phyloP scores from a whole-genome alignment of 1,140 invertebrate species.

The Trichogramma pretiosum region DNA sequence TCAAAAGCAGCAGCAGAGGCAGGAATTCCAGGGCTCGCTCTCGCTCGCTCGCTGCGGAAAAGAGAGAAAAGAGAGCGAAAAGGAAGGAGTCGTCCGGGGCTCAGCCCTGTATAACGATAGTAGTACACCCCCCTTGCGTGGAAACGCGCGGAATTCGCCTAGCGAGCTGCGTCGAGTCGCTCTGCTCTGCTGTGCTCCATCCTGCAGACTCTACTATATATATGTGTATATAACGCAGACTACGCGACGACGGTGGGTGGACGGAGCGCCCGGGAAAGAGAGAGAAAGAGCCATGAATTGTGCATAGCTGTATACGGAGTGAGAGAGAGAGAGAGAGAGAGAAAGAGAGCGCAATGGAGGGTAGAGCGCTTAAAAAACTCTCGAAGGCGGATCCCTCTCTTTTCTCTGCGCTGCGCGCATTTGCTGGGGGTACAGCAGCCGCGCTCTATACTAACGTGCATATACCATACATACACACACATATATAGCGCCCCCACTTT shows the following conservation, averaged over 20 bases:
- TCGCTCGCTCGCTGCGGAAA: conserved; percentile 11
- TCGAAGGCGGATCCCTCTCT: too few species aligned
- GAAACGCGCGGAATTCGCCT: conserved; percentile 9
- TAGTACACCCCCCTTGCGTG: neutral
- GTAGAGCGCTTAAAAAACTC: conserved; percentile 31
- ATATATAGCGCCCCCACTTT: too few species aligned
- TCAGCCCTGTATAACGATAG: too few species aligned
- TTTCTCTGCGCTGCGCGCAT: too few species aligned
- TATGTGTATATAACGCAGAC: too few species aligned
- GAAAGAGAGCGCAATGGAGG: conserved; percentile 15
- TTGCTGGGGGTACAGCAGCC: too few species aligned
- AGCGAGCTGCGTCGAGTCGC: conserved; percentile 1
- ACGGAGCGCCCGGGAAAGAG: conserved; percentile 1
- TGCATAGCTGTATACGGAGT: neutral
- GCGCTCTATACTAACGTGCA: too few species aligned
- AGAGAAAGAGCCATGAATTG: neutral
- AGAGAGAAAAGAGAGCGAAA: neutral
- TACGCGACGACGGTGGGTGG: conserved; percentile 11
- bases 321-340: conserved; percentile 15
- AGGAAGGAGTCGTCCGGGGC: neutral
- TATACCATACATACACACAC: too few species aligned
- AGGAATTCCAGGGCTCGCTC: neutral
- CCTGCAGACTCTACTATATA: too few species aligned
- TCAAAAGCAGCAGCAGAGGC: neutral
- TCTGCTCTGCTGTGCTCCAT: too few species aligned